Conservation (phyloP, 2,113 vertebrate species). For the Perognathus longimembris region DNA sequence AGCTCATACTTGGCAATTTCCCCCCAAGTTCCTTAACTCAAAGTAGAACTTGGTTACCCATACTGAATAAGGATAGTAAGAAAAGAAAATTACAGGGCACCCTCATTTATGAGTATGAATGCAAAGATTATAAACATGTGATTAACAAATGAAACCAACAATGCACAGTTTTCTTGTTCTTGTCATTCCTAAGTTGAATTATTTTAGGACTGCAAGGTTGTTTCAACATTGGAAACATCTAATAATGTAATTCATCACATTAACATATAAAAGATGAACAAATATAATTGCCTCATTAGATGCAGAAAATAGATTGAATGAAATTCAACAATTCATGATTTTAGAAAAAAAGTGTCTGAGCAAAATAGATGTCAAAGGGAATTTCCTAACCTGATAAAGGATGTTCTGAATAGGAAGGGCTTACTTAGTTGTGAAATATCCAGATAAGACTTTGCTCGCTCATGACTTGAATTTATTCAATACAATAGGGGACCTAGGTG, state of each 20-base stretch:
- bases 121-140: slow-evolving; percentile 16
- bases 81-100: slow-evolving; percentile 38
- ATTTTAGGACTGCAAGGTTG: slow-evolving; percentile 54
- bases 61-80: slow-evolving; percentile 20
- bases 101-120: slow-evolving; percentile 26
- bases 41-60: not conserved
- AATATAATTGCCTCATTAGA: not conserved
- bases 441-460: not conserved
- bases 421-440: not conserved
- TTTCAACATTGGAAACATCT: slow-evolving; percentile 39
- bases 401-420: not conserved
- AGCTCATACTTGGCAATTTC: slow-evolving; percentile 1
- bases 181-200: slow-evolving; percentile 37
- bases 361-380: slow-evolving; percentile 16
- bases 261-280: slow-evolving; percentile 51
- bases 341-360: not conserved
- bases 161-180: not conserved
- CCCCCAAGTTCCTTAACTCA: not conserved
- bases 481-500: not conserved
- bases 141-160: slow-evolving; percentile 47
- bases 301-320: slow-evolving; percentile 38
- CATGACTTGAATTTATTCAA: not conserved
- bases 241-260: slow-evolving; percentile 49
- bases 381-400: slow-evolving; percentile 26
- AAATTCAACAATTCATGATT: slow-evolving; percentile 31